phyloP scores from a whole-genome alignment of 2,888 invertebrate species.

The Margaritifera margaritifera region DNA sequence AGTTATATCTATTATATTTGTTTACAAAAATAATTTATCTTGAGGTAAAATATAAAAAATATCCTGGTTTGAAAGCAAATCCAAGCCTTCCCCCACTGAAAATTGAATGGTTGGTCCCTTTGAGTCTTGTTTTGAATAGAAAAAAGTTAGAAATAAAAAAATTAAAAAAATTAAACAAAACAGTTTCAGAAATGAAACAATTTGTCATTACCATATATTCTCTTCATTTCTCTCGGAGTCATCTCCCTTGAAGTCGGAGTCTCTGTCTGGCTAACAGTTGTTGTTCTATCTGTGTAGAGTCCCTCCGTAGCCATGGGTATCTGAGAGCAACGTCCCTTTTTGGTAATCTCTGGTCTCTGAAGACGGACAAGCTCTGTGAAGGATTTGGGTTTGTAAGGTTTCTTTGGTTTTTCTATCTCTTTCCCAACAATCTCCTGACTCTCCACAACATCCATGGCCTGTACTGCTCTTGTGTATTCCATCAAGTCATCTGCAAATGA shows the following conservation, averaged over 20 bases:
- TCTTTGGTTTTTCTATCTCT: slow-evolving; percentile 22
- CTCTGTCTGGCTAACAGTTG: slow-evolving; percentile 24
- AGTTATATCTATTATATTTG: too few species aligned
- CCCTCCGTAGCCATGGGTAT: slow-evolving; percentile 10
- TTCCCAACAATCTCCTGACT: slow-evolving; percentile 31
- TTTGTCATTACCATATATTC: slow-evolving; percentile 50
- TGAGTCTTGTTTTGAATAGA: too few species aligned
- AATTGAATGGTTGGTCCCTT: too few species aligned
- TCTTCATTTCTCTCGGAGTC: slow-evolving; percentile 46
- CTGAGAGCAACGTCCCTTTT: slow-evolving; percentile 32
- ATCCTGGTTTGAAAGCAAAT: too few species aligned
- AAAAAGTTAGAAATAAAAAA: background rate
- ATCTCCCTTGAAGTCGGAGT: slow-evolving; percentile 29
- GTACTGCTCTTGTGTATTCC: slow-evolving; percentile 45
- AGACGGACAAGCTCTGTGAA: slow-evolving; percentile 61
- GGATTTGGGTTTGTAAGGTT: slow-evolving; percentile 55
- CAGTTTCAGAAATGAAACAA: background rate
- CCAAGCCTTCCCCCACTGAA: too few species aligned
- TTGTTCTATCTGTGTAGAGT: slow-evolving; percentile 7
- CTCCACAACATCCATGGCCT: slow-evolving; percentile 38
- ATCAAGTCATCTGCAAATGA: slow-evolving; percentile 35
- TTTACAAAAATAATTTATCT: too few species aligned
- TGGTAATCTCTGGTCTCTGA: slow-evolving; percentile 66
- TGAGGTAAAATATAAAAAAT: too few species aligned
- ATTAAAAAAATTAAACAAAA: background rate